Conservation (phyloP, 2,113 vertebrate species). For the Heliornis fulica region DNA sequence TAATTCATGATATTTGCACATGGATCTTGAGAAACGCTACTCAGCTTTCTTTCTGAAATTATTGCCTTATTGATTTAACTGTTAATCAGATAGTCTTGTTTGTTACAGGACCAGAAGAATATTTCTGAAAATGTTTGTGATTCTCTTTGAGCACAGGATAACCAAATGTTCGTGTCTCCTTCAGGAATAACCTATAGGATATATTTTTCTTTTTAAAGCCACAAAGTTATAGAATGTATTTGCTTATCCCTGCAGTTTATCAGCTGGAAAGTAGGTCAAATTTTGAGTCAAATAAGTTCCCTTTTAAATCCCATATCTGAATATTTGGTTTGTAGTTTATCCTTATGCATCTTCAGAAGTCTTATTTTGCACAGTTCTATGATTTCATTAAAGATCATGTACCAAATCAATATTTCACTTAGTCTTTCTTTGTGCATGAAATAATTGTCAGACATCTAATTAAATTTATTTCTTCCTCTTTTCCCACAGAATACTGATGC, state of each 20-base stretch:
- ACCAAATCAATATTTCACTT: neutral
- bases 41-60: neutral
- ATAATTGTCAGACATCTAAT: neutral
- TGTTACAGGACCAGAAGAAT: neutral
- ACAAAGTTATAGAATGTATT: neutral
- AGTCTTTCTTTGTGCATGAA: neutral
- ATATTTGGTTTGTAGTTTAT: neutral
- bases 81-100: neutral
- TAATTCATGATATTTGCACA: neutral
- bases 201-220: neutral
- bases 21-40: neutral
- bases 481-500: constrained; percentile 90
- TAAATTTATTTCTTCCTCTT: neutral
- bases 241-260: neutral
- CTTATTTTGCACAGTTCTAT: neutral
- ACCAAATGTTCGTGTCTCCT: neutral
- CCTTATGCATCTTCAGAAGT: neutral
- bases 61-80: neutral
- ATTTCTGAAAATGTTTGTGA: neutral
- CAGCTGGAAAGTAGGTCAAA: neutral
- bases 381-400: neutral
- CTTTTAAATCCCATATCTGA: neutral
- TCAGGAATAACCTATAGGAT: neutral
- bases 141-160: neutral
- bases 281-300: neutral